Base-by-base conservation (phyloP, 1,140 invertebrate genomes). In the Lycorma delicatula region DNA sequence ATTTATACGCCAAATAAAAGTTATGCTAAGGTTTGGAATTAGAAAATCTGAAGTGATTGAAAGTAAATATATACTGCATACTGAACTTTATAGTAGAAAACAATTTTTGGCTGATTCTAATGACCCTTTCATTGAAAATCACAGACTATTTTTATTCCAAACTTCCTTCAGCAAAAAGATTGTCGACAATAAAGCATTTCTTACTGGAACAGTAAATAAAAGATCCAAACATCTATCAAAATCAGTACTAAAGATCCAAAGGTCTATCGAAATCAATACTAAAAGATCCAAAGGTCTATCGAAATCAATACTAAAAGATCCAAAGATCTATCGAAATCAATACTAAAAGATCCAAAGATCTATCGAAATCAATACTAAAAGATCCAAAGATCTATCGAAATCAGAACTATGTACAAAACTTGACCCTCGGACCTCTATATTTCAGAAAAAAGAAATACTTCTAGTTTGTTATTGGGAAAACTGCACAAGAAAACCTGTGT, bases 151-250 rank as follows among this genome's bases (percentile, higher is more conserved):
- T 48, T 12, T 57, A 57, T 26, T 49, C 55, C 20, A 57, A 49
- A 49, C 26, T 57, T 13, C 46, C 55, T 11, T 25, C 31, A 31
- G 55, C 55, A 27, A 26, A 46, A 27, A n/a, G 12, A 16, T 18
- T 57, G 11, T 49, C 49, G 27, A 28, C 13, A 20, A 49, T 44
- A 57, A 31, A 41, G 47, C 54, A 27, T 56, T 25, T 23, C 20
- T 56, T 11, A 56, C 54, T 13, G 54, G 54, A 23, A 56, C 54
- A 28, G 54, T 56, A n/a, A 56, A 56, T 23, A 56, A 56, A 56
- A 56, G 27, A 18, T 36, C n/a, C n/a, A n/a, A n/a, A n/a, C n/a
- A n/a, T n/a, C n/a, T n/a, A n/a, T n/a, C n/a, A n/a, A n/a, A n/a
- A n/a, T n/a, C n/a, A n/a, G n/a, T n/a, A n/a, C n/a, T n/a, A n/a